Base-by-base conservation (phyloP, 1,140 invertebrate species). In the Alviniconcha marisindica region DNA sequence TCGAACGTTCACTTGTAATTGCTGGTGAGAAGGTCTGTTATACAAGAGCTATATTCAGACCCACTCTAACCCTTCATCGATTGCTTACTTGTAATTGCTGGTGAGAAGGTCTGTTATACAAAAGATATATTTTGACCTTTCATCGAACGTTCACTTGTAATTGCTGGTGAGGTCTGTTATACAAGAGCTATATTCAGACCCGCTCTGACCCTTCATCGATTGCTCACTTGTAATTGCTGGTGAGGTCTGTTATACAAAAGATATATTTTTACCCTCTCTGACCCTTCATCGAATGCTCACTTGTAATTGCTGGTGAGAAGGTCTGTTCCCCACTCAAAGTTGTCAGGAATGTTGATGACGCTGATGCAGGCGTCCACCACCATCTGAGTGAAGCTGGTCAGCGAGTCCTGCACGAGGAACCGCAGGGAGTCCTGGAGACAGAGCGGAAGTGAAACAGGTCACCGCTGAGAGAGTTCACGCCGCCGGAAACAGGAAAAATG, bases 271-370 rank as follows among this genome's bases (percentile, higher is more conserved):
- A 56, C 54, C n/a, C 15, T 56, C 54, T 56, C 54, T 56, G 54
- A 56, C 15, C n/a, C n/a, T 56, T 56, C 15, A 56, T 56, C n/a
- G n/a, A n/a, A n/a, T n/a, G n/a, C n/a, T n/a, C n/a, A 93, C 81
- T 92, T 90, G 90, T 95, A 96, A 31, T 92, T 94, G 21, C 94
- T 94, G 77, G 93, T 93, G 24, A 95, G 93, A 21, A 96, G 93
- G 90, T 96, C 94, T 0, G 88, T 83, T 28, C 94, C 94, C 96
- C 96, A 96, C 63, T 91, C 91, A 89, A 94, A 96, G 86, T 95
- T 94, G 28, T 92, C 90, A 0, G 94, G 92, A 7, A 95, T 92
- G 2, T 91, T 83, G 42, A 95, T 91, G 0, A 95, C 94, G 66
- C 94, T 94, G 24, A 95, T 87, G 87, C 95, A 96, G 0, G 96